Evolutionary conservation across 2,888 invertebrate species (phyloP), one percentile per base, ranked within the genome.

Genomic region (Dryadula phaetusa): DNA sequence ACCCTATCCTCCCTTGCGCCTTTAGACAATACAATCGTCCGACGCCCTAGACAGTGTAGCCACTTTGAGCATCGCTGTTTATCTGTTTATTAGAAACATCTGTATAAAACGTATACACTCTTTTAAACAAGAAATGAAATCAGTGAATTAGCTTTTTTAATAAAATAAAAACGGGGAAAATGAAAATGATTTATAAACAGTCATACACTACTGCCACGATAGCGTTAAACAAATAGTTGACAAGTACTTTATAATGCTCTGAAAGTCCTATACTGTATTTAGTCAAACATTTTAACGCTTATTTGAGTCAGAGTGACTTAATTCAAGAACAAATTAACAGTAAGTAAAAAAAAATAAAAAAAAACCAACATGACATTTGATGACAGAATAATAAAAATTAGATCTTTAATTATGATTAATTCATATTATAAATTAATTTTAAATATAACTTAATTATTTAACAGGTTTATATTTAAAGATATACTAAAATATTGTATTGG

Each of bases 31-130:
- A 72, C 64, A 67, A 49, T 25, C 72, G 73, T 73, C 71, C 72
- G 72, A 74, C 73, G 64, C 75, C 75, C 75, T 73, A 74, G 74
- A 74, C 74, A 71, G 65, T 64, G 70, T 69, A 72, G 74, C 75
- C 72, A 76, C 75, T 75, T 74, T 70, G 73, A 73, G 70, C 66
- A 66, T 53, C 70, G 64, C 68, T 72, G 70, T 72, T 72, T 72
- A 71, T 69, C 68, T 69, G 64, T 67, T 69, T 69, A 56, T 53
- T 63, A 42, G 68, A 72, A 65, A 53, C 65, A 69, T 69, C 69
- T 70, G 68, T 61, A 68, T 67, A 64, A 16, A 34, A 10, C n/a
- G 44, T 40, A 44, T 63, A 20, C 42, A 47, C 20, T 10, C n/a
- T 18, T 52, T 40, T 65, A 20, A 40, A 49, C n/a, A 6, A 25